A percentile compares a stretch with the other conserved stretches of the same genome.
Conservation (phyloP, 2,113 vertebrate genomes). For the Lutjanus erythropterus region DNA sequence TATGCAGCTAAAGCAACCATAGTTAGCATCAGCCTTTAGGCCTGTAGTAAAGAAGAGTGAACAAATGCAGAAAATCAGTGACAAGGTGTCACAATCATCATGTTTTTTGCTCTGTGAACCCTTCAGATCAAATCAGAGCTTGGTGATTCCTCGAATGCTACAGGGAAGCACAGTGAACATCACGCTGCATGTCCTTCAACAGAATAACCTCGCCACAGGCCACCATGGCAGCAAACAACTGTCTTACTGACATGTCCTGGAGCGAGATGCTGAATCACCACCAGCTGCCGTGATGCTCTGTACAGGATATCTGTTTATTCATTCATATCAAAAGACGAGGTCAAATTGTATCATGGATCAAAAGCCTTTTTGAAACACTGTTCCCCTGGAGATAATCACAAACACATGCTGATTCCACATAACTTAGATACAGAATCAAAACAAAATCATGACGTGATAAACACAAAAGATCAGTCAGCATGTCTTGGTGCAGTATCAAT, state of each 20-base stretch:
- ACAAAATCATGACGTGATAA: background rate
- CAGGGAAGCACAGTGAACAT: constrained; percentile 11
- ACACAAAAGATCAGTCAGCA: background rate
- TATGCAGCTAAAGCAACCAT: background rate
- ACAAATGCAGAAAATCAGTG: constrained; percentile 11
- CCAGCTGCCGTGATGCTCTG: background rate
- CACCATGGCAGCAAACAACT: background rate
- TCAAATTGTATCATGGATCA: no score
- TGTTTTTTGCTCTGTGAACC: background rate
- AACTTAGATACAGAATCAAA: background rate
- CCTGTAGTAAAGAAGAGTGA: background rate
- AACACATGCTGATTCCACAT: background rate
- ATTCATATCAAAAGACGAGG: background rate
- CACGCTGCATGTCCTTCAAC: constrained; percentile 14
- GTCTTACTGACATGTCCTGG: background rate
- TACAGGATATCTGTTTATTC: background rate
- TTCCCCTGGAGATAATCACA: background rate
- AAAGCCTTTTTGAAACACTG: background rate
- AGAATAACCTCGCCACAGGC: background rate
- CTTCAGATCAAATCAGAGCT: constrained; percentile 9
- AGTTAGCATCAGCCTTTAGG: background rate
- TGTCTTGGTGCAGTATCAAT: background rate
- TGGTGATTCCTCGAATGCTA: background rate
- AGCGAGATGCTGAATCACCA: background rate
- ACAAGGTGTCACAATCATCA: constrained; percentile 22